Evolutionary conservation across 2,888 invertebrate species (phyloP).

Genomic region (Tupiocoris notatus): DNA sequence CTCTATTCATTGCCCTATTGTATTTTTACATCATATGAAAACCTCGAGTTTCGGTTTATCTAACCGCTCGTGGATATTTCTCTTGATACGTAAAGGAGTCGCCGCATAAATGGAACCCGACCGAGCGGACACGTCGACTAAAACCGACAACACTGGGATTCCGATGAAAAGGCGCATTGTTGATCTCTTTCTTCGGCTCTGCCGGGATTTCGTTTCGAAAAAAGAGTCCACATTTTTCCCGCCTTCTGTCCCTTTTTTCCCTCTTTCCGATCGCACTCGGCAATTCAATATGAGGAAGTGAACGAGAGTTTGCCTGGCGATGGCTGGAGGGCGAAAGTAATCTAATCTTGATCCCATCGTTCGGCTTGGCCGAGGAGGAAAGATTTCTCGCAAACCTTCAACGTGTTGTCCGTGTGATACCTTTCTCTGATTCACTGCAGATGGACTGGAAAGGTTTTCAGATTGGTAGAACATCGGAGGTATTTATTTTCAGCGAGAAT

Average conservation of each 20-base stretch:
- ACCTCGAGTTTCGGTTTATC: neutral
- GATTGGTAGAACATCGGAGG: neutral
- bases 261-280: neutral
- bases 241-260: neutral
- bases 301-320: neutral
- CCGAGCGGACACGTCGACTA: neutral
- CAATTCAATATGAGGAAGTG: neutral
- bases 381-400: neutral
- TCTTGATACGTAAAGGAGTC: neutral
- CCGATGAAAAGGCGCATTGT: neutral
- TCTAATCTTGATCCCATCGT: neutral
- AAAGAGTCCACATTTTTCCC: neutral
- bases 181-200: neutral
- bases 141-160: neutral
- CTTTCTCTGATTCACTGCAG: neutral
- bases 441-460: neutral
- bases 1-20: no score
- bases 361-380: no score
- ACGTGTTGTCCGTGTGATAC: neutral
- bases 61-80: neutral
- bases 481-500: neutral
- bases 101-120: neutral
- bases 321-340: neutral
- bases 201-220: neutral
- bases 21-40: no score